phyloP scores from a whole-genome alignment of 2,888 invertebrate genomes.

The Gandaritis pyraliata region DNA sequence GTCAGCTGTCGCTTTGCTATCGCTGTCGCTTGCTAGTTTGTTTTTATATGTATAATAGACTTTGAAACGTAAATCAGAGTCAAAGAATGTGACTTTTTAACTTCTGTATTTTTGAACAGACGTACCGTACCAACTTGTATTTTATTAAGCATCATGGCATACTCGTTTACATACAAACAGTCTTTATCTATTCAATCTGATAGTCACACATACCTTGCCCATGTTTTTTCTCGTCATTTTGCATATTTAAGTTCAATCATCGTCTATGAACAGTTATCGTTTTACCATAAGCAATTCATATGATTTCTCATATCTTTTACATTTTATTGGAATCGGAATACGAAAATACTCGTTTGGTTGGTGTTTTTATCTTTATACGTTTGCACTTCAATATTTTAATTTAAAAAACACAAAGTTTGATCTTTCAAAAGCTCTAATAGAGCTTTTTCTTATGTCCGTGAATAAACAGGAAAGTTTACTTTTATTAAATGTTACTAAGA shows the following conservation, averaged over 20 bases:
- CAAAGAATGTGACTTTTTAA: neutral
- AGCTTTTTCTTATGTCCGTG: neutral
- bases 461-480: neutral
- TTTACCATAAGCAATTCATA: slow-evolving; percentile 34
- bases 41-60: too few relatives aligned
- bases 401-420: neutral
- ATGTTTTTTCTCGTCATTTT: slow-evolving; percentile 30
- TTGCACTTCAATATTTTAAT: slow-evolving; percentile 2
- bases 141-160: neutral
- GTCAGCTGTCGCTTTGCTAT: too few relatives aligned
- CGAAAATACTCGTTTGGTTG: slow-evolving; percentile 9
- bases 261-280: slow-evolving; percentile 35
- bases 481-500: neutral
- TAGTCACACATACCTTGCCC: slow-evolving; percentile 24
- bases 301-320: slow-evolving; percentile 36
- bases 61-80: too few relatives aligned
- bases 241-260: slow-evolving; percentile 35
- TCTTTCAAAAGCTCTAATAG: neutral
- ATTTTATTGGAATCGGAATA: slow-evolving; percentile 27
- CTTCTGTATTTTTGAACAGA: neutral
- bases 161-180: slow-evolving; percentile 21
- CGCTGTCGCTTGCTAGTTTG: too few relatives aligned
- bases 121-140: neutral
- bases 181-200: slow-evolving; percentile 19
- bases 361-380: neutral